phyloP scores from a whole-genome alignment of 1,140 invertebrate genomes.

The Drosophila azteca region DNA sequence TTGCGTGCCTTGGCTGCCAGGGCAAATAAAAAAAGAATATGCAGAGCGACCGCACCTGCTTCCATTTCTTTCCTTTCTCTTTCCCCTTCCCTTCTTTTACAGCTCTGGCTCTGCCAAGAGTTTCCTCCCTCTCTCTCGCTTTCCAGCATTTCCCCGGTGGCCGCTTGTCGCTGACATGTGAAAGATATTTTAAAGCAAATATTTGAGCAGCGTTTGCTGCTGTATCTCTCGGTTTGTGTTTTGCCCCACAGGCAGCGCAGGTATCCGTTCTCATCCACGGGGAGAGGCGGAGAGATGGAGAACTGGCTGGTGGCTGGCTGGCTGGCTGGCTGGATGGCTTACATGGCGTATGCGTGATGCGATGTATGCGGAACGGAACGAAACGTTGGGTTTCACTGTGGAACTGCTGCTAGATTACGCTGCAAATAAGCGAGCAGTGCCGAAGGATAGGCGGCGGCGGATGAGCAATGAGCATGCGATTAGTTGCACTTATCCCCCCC shows the following conservation, averaged over 20 bases:
- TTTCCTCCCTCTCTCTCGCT: not conserved
- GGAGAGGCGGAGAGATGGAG: not conserved
- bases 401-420: constrained; percentile 34
- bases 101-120: not conserved
- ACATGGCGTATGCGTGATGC: constrained; percentile 55
- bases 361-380: constrained; percentile 1
- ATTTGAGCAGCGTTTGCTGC: constrained; percentile 58
- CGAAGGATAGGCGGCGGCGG: constrained; percentile 28
- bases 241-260: constrained; percentile 34
- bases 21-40: constrained; percentile 56
- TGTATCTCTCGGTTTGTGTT: constrained; percentile 48
- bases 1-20: constrained; percentile 51
- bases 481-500: constrained; percentile 45
- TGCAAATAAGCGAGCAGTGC: constrained; percentile 46
- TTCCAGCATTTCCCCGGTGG: constrained; percentile 37
- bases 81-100: constrained; percentile 6
- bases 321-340: constrained; percentile 7
- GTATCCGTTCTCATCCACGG: constrained; percentile 26
- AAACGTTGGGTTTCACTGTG: not conserved
- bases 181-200: constrained; percentile 68
- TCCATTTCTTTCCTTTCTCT: constrained; percentile 28
- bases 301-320: too few species aligned
- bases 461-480: constrained; percentile 61
- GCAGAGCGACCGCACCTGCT: constrained; percentile 40
- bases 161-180: constrained; percentile 65